Percentiles rank a stretch among this genome's conserved stretches.
These are phyloP conservation scores for Goniozus legneri DNA, from an alignment of 1,140 invertebrate species.

Conservation along the genomic window DNA sequence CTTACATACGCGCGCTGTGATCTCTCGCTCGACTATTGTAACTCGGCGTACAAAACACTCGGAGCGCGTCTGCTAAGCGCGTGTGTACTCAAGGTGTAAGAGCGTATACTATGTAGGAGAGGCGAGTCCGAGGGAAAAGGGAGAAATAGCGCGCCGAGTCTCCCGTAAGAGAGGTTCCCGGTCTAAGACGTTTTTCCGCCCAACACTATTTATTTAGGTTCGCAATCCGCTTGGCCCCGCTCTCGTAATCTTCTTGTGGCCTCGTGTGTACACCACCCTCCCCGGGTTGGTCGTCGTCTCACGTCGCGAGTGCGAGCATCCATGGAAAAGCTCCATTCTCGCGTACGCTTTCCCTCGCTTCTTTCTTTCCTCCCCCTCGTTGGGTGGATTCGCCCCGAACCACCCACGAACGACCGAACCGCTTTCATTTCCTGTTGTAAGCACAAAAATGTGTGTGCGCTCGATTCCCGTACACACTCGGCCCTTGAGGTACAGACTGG, in stretches of 20 bases:
- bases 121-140: no score
- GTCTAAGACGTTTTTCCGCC: constrained; percentile 6
- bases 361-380: neutral
- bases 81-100: no score
- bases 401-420: no score
- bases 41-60: no score
- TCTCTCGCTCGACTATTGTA: no score
- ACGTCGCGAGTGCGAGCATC: neutral
- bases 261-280: neutral
- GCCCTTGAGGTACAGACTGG: no score
- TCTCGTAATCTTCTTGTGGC: neutral
- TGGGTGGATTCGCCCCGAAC: no score
- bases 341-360: neutral
- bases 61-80: no score
- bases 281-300: neutral
- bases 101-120: no score
- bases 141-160: neutral
- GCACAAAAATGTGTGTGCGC: no score
- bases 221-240: constrained; percentile 18
- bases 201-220: constrained; percentile 21
- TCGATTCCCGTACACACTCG: no score
- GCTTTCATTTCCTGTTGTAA: neutral
- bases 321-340: neutral
- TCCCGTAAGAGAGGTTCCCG: neutral
- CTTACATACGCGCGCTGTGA: no score